Evolutionary conservation across 2,888 invertebrate genomes (phyloP), one percentile per base, ranked within the genome.

Genomic region (Pyrrhosoma nymphula): DNA sequence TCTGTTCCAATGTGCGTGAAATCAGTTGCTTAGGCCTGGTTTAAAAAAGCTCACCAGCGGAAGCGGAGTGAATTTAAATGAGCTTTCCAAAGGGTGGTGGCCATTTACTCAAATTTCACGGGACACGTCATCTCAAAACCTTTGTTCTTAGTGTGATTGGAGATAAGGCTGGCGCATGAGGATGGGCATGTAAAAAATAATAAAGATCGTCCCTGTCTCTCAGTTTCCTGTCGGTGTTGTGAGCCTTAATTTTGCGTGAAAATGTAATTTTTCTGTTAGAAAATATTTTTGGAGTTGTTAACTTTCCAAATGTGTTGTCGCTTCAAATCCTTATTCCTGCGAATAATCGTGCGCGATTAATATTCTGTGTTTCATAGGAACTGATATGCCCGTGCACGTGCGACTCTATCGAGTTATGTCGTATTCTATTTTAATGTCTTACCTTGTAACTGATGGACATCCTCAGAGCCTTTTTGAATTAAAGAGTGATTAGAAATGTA

Each of bases 21-120:
- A 35, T 82, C 82, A 82, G 82, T 82, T 82, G 82, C 82, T 35
- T 82, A 82, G 35, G 30, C 16, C 35, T 35, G 82, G 82, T 82
- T 82, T 35, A 82, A 82, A 69, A 35, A 35, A 82, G 82, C 82
- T 35, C 82, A 35, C 35, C 82, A 82, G 16, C 82, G 82, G 82
- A 82, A 82, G 82, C 82, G 10, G 82, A 82, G 82, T 82, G 82
- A 82, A 82, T 82, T 82, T 82, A 82, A 35, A 82, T 82, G 82
- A 82, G 82, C 82, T 82, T 82, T 18, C 82, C 35, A 1, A 35
- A 82, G 35, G 35, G 82, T 18, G 30, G 30, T 82, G 30, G 35
- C 82, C 82, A 82, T 82, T 35, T 82, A 82, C 82, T 82, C 82
- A 82, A 35, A 82, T 82, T 82, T 82, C 82, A 82, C 82, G 82